Base-by-base conservation (phyloP, 1,140 invertebrate genomes). In the Dolichoris vasculosae region DNA sequence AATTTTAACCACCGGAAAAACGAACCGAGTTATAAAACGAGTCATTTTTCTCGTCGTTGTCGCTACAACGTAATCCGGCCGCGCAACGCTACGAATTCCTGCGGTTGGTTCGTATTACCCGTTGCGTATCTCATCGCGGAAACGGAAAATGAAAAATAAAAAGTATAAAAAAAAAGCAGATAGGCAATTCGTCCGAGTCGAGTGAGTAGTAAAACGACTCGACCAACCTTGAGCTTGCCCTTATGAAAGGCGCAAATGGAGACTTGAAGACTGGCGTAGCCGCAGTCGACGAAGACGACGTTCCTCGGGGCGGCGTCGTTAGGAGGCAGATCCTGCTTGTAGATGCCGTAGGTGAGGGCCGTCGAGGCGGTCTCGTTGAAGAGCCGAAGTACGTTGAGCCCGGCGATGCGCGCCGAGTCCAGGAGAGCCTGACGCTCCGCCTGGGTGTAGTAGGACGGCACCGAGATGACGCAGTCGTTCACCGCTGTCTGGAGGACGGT, bases 281-380 rank as follows among this genome's bases (percentile, higher is more conserved):
- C 98, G 92, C 97, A 97, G 93, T 99, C 98, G 64, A 99, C 96
- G 93, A 99, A 99, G 1, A 98, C 95, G 46, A 99, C 97, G 93
- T 98, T 97, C 85, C 97, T 94, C 0, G 98, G 96, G 87, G 97
- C 96, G 86, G 98, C 97, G 88, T 98, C 97, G 4, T 95, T 94
- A 71, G 95, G 94, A 40, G 98, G 98, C 82, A 99, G 94, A 93
- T 99, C 98, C 91, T 98, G 97, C 92, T 99, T 99, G 91, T 99
- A 99, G 91, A 99, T 99, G 86, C 98, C 99, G 94, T 99, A 99
- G 40, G 97, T 96, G 38, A 99, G 94, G 40, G 98, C 98, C 81
- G 98, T 98, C 9, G 99, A 98, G 26, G 98, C 98, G 30, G 98
- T 98, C 94, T 99, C 99, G 93, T 99, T 99, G 94, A 99, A 97